Evolutionary conservation across 2,113 vertebrate genomes (phyloP).

Genomic region (Neolamprologus longior): DNA sequence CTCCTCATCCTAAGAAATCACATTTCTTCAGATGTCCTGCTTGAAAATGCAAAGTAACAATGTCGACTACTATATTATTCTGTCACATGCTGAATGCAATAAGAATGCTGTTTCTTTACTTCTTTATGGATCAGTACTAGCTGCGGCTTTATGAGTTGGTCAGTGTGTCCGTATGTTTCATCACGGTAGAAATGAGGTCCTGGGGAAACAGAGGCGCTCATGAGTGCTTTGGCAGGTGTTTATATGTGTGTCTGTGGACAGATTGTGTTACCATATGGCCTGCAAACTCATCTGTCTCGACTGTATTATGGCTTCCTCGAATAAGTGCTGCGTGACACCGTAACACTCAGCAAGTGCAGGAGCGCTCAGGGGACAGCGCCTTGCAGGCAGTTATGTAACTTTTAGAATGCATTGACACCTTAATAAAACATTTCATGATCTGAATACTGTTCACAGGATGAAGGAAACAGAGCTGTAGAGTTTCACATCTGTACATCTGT

Average conservation of each 20-base stretch:
- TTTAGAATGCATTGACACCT: not conserved
- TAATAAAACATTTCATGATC: not conserved
- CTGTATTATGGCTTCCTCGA: not conserved
- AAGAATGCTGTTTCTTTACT: not conserved
- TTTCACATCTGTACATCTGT: not conserved
- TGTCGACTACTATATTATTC: not conserved
- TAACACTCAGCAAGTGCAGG: not conserved
- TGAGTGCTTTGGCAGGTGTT: not conserved
- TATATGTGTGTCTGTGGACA: not conserved
- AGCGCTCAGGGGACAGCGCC: not conserved
- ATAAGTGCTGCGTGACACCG: not conserved
- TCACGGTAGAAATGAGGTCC: not conserved
- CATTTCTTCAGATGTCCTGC: not conserved
- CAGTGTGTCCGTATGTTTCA: not conserved
- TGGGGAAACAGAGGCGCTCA: not conserved
- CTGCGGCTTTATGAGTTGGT: not conserved
- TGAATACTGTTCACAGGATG: not conserved
- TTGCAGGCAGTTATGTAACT: not conserved
- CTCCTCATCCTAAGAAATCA: not conserved
- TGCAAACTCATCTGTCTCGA: not conserved
- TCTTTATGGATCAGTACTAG: not conserved
- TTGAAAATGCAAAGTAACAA: not conserved
- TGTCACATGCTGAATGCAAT: not conserved
- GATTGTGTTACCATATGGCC: not conserved
- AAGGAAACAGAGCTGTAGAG: not conserved